Conservation (phyloP, 2,888 invertebrate genomes). For the Drosophila antonietae region DNA sequence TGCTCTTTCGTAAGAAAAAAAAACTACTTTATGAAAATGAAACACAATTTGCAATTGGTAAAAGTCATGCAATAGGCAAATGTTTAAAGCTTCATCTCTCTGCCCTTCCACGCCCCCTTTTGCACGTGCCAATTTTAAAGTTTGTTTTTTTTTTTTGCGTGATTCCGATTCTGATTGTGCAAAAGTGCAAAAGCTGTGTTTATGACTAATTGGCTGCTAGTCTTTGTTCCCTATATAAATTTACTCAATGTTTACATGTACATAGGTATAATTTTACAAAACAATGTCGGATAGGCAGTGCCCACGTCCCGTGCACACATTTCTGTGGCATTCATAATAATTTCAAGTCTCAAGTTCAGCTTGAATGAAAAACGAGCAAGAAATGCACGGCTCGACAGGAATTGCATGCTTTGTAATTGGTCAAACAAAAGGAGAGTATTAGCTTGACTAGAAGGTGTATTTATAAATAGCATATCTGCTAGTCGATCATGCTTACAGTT, state of each 20-base stretch:
- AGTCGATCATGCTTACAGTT: background rate
- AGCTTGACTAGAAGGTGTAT: no score
- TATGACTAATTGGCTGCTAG: conserved; percentile 42
- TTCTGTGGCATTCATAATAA: conserved; percentile 34
- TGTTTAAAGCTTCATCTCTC: conserved; percentile 4
- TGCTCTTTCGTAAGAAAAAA: background rate
- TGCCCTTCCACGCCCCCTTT: background rate
- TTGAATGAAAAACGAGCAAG: background rate
- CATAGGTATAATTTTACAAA: conserved; percentile 26
- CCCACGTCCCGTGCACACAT: background rate
- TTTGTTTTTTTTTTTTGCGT: conserved; percentile 49
- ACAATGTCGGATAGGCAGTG: conserved; percentile 27
- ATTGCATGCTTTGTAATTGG: conserved; percentile 1
- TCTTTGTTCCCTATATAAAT: conserved; percentile 1
- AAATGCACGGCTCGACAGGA: conserved; percentile 16
- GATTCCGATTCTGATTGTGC: conserved; percentile 21
- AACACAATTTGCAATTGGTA: conserved; percentile 43
- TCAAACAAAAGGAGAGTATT: background rate
- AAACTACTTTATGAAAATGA: background rate
- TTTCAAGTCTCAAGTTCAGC: conserved; percentile 42
- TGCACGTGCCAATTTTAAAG: conserved; percentile 33
- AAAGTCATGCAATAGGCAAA: conserved; percentile 46
- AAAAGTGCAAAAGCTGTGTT: conserved; percentile 28
- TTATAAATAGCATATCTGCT: background rate
- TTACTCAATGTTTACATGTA: background rate